Evolutionary conservation across 2,113 vertebrate genomes (phyloP).

Genomic region (Muntiacus muntjak): DNA sequence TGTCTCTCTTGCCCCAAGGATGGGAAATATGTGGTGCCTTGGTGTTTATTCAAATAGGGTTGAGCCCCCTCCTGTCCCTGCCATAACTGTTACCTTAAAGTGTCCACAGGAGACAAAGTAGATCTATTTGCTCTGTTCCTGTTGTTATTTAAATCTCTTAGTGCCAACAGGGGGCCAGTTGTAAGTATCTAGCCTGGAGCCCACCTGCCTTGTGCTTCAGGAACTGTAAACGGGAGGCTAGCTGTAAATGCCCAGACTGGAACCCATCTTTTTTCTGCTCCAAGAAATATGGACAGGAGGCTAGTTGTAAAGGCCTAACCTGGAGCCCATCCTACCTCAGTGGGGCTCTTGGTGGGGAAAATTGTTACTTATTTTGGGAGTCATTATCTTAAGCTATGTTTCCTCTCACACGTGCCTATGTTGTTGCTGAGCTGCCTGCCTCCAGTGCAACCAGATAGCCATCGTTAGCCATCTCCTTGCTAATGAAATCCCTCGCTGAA

Average conservation of each 20-base stretch:
- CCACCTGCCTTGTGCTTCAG: not conserved
- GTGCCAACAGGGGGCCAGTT: not conserved
- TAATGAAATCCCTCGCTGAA: not conserved
- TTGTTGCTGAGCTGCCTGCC: not conserved
- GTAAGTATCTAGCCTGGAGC: not conserved
- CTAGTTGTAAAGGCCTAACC: not conserved
- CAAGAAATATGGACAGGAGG: not conserved
- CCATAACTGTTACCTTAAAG: not conserved
- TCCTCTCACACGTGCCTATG: not conserved
- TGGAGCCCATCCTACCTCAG: not conserved
- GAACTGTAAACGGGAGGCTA: not conserved
- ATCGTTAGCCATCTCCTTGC: not conserved
- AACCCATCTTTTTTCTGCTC: not conserved
- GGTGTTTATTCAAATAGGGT: not conserved
- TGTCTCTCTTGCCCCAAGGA: not conserved
- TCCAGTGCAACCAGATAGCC: not conserved
- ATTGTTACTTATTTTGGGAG: not conserved
- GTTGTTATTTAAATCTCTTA: not conserved
- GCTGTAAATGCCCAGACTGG: not conserved
- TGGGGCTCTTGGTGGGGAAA: not conserved
- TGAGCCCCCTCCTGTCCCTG: not conserved
- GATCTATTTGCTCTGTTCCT: not conserved
- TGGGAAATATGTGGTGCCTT: not conserved
- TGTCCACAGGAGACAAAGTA: not conserved
- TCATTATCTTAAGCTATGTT: not conserved